Conservation (phyloP, 2,113 vertebrate species). For the Polypterus bichir region DNA sequence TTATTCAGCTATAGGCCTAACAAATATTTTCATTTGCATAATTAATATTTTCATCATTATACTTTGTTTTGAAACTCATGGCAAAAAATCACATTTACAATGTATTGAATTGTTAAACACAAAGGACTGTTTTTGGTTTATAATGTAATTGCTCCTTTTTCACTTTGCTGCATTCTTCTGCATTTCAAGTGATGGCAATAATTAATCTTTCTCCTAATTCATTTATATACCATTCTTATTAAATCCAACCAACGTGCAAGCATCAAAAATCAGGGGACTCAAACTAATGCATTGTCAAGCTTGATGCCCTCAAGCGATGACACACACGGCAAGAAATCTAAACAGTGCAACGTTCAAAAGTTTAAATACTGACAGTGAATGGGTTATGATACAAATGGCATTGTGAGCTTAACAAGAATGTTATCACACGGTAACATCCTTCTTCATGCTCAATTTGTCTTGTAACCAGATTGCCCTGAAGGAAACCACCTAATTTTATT, state of each 20-base stretch:
- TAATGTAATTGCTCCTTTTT: background rate
- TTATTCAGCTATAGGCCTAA: no score
- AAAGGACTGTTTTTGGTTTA: no score
- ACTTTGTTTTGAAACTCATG: no score
- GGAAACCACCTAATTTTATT: conserved; percentile 27
- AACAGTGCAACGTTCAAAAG: conserved; percentile 19
- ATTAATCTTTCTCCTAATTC: background rate
- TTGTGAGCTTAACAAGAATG: conserved; percentile 29
- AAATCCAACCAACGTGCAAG: conserved; percentile 3
- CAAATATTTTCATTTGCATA: no score
- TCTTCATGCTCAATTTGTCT: conserved; percentile 29
- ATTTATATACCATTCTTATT: conserved; percentile 2
- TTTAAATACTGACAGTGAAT: conserved; percentile 29
- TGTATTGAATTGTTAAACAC: no score
- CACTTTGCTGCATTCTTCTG: conserved; percentile 1
- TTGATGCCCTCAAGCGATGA: conserved; percentile 16
- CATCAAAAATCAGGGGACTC: conserved; percentile 3
- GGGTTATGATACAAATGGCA: conserved; percentile 27
- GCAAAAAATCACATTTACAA: no score
- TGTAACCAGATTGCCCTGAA: conserved; percentile 27
- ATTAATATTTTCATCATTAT: no score
- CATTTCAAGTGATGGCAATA: background rate
- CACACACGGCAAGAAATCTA: background rate
- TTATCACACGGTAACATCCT: conserved; percentile 23
- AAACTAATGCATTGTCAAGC: conserved; percentile 13